A percentile compares a stretch with the other conserved stretches of the same genome.
These are phyloP conservation scores for Fistularia tabacaria DNA, from an alignment of 2,797 vertebrate genomes.

Conservation along the genomic window DNA sequence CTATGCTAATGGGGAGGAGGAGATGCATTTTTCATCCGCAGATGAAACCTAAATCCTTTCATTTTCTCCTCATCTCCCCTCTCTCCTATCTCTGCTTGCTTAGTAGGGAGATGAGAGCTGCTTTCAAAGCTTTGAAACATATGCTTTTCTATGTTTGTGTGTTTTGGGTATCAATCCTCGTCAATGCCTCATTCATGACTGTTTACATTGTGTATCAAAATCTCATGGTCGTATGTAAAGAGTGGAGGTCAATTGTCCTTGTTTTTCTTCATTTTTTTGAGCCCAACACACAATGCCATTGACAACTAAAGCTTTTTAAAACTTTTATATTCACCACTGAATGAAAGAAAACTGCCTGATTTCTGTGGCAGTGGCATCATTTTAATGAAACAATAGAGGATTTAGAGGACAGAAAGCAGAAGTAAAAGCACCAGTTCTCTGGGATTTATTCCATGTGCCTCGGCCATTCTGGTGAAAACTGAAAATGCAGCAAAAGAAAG, in stretches of 20 bases:
- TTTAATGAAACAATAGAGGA: slow-evolving; percentile 16
- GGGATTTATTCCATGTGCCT: slow-evolving; percentile 9
- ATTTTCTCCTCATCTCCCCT: slow-evolving; percentile 41
- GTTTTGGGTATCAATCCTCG: slow-evolving; percentile 58
- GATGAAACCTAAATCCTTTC: slow-evolving; percentile 67
- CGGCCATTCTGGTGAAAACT: slow-evolving; percentile 8
- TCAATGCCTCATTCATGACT: slow-evolving; percentile 58
- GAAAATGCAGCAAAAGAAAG: slow-evolving; percentile 7
- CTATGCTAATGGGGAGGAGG: slow-evolving; percentile 60
- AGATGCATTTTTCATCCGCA: slow-evolving; percentile 62
- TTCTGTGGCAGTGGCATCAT: slow-evolving; percentile 21
- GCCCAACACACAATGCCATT: slow-evolving; percentile 14
- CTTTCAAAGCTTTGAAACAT: slow-evolving; percentile 52
- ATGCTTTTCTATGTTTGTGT: slow-evolving; percentile 60
- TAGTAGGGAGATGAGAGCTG: slow-evolving; percentile 55
- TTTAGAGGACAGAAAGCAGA: slow-evolving; percentile 5
- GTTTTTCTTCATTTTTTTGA: slow-evolving; percentile 12
- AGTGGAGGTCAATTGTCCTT: slow-evolving; percentile 16
- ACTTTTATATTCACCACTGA: slow-evolving; percentile 12
- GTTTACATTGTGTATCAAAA: background rate
- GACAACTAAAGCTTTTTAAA: slow-evolving; percentile 13
- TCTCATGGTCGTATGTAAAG: too few species aligned
- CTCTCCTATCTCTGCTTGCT: slow-evolving; percentile 41
- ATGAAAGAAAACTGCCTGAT: slow-evolving; percentile 15
- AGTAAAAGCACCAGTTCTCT: background rate